Percentiles rank a stretch among this genome's conserved stretches.
phyloP scores from a whole-genome alignment of 2,113 vertebrate species.

The Columbina picui region DNA sequence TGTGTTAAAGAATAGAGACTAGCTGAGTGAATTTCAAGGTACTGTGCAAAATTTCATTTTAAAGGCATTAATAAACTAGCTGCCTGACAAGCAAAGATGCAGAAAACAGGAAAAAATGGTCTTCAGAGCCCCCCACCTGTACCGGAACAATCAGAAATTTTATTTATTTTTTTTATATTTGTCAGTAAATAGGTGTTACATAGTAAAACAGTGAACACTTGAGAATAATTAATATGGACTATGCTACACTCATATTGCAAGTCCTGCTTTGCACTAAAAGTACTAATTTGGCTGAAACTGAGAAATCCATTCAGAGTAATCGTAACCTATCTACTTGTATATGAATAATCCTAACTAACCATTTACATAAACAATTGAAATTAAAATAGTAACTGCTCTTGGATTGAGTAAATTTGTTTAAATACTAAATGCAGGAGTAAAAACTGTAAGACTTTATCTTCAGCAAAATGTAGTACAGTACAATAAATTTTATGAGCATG shows the following conservation, averaged over 20 bases:
- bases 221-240: slow-evolving; percentile 5
- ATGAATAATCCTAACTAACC: slow-evolving; percentile 51
- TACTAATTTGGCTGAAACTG: slow-evolving; percentile 73
- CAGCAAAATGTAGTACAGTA: slow-evolving; percentile 3
- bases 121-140: background rate
- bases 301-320: slow-evolving; percentile 68
- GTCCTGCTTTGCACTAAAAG: slow-evolving; percentile 50
- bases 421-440: slow-evolving; percentile 14
- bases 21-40: background rate
- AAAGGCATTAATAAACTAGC: slow-evolving; percentile 16
- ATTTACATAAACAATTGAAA: slow-evolving; percentile 44
- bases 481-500: slow-evolving; percentile 49
- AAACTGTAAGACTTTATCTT: slow-evolving; percentile 27
- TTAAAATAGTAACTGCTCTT: slow-evolving; percentile 37
- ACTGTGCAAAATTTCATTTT: slow-evolving; percentile 3
- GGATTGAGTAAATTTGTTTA: slow-evolving; percentile 50
- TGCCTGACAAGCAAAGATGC: slow-evolving; percentile 6
- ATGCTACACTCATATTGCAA: slow-evolving; percentile 47
- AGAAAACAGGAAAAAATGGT: background rate
- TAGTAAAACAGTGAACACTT: background rate
- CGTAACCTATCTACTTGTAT: slow-evolving; percentile 49
- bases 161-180: background rate
- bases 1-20: background rate
- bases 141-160: background rate
- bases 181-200: background rate